Conservation (phyloP, 2,797 vertebrate genomes). For the Falco rusticolus region DNA sequence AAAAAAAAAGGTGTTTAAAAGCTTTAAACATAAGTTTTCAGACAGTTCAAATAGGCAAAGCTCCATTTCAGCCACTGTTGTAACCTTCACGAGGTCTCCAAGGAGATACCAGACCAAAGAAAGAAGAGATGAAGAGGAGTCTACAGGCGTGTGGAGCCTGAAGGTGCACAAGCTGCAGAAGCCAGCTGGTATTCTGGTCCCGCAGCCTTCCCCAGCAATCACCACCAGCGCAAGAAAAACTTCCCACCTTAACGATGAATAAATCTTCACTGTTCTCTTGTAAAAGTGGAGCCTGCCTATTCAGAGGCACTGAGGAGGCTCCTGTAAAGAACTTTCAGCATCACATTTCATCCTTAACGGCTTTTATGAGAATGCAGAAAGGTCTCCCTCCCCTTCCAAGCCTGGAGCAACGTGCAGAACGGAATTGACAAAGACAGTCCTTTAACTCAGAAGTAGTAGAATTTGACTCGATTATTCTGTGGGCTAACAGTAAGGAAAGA, state of each 20-base stretch:
- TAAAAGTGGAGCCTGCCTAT: constrained; percentile 15
- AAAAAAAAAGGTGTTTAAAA: background rate
- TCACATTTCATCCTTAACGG: background rate
- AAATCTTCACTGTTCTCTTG: background rate
- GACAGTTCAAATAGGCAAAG: background rate
- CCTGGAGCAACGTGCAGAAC: background rate
- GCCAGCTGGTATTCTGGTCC: background rate
- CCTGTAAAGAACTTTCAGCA: background rate
- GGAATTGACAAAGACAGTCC: background rate
- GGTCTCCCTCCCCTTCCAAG: background rate
- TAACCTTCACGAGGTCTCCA: background rate
- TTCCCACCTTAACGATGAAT: background rate
- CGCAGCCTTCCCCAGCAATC: background rate
- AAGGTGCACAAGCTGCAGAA: background rate
- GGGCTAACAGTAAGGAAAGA: background rate
- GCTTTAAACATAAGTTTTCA: background rate
- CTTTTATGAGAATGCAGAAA: background rate
- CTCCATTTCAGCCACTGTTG: background rate
- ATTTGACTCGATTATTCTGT: background rate
- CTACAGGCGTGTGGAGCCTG: background rate
- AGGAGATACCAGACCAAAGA: background rate
- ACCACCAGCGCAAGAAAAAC: background rate
- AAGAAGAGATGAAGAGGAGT: background rate
- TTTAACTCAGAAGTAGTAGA: background rate
- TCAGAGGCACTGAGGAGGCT: background rate